Evolutionary conservation across 2,888 invertebrate genomes (phyloP).

Genomic region (Acholoe squamosa): DNA sequence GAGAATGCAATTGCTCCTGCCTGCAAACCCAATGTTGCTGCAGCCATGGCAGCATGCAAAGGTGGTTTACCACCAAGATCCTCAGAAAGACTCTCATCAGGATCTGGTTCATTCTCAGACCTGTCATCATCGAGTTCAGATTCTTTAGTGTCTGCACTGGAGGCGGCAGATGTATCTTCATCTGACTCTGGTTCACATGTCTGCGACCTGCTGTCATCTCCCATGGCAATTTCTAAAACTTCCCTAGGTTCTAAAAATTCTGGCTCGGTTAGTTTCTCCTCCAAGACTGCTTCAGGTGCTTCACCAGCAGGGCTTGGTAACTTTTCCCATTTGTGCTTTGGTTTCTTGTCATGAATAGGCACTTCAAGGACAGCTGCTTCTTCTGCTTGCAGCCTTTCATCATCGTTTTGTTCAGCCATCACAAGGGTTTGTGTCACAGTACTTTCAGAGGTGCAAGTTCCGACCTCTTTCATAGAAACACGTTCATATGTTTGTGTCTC

Average conservation of each 20-base stretch:
- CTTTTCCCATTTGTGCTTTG: constrained; percentile 35
- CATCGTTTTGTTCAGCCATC: neutral
- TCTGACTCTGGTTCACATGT: constrained; percentile 57
- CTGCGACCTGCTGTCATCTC: constrained; percentile 54
- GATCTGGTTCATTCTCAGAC: constrained; percentile 29
- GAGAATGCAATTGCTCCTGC: constrained; percentile 46
- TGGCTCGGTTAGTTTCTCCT: constrained; percentile 57
- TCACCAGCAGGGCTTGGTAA: constrained; percentile 54
- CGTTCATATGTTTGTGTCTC: neutral
- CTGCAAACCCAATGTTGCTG: constrained; percentile 49
- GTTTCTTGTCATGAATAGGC: constrained; percentile 37
- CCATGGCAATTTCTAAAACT: constrained; percentile 62
- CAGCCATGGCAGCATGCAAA: constrained; percentile 49
- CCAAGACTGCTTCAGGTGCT: constrained; percentile 53
- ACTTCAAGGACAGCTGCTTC: constrained; percentile 43
- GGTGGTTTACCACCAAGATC: constrained; percentile 14
- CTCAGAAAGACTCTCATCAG: neutral
- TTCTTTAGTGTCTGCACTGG: constrained; percentile 55
- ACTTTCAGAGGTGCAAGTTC: neutral
- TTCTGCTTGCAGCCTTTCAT: constrained; percentile 32
- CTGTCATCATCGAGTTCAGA: constrained; percentile 51
- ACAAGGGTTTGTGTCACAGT: constrained; percentile 43
- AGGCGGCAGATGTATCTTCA: constrained; percentile 49
- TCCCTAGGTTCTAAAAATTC: constrained; percentile 57
- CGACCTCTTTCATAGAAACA: neutral